Percentiles rank a stretch among this genome's conserved stretches.
Conservation (phyloP, 2,797 vertebrate genomes). For the Cottoperca gobio region DNA sequence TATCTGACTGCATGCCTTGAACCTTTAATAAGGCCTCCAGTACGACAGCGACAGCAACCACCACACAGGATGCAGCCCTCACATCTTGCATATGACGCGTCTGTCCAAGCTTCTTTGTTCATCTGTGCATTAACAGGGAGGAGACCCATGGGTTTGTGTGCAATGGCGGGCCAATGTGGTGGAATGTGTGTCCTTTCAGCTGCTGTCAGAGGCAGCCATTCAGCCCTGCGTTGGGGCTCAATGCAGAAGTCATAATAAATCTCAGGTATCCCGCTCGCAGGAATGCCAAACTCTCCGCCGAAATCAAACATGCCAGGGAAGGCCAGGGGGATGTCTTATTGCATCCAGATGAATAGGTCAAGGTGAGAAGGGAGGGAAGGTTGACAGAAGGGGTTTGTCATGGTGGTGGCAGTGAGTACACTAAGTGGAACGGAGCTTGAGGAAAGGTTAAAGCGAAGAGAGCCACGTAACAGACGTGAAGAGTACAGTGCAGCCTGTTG, state of each 20-base stretch:
- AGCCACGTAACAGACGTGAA: conserved; percentile 26
- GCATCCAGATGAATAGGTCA: conserved; percentile 49
- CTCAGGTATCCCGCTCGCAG: conserved; percentile 65
- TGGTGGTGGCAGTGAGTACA: conserved; percentile 8
- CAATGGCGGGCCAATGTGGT: conserved; percentile 43
- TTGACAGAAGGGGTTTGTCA: conserved; percentile 53
- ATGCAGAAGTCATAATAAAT: conserved; percentile 74
- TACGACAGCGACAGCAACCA: conserved; percentile 45
- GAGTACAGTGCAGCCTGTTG: conserved; percentile 54
- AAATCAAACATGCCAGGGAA: conserved; percentile 58
- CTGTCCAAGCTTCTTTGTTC: conserved; percentile 51
- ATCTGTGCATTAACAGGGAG: conserved; percentile 39
- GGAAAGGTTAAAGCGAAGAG: conserved; percentile 39
- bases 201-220: conserved; percentile 68
- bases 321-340: conserved; percentile 12
- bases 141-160: conserved; percentile 62
- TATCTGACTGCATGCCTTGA: conserved; percentile 52
- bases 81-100: conserved; percentile 44
- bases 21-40: conserved; percentile 53
- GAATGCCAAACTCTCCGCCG: conserved; percentile 51
- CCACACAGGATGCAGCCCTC: conserved; percentile 38
- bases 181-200: conserved; percentile 77
- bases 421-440: conserved; percentile 36
- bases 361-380: conserved; percentile 16
- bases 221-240: conserved; percentile 37